Evolutionary conservation across 2,888 invertebrate genomes (phyloP).

Genomic region (Galeopsomyia nigrocyanea): DNA sequence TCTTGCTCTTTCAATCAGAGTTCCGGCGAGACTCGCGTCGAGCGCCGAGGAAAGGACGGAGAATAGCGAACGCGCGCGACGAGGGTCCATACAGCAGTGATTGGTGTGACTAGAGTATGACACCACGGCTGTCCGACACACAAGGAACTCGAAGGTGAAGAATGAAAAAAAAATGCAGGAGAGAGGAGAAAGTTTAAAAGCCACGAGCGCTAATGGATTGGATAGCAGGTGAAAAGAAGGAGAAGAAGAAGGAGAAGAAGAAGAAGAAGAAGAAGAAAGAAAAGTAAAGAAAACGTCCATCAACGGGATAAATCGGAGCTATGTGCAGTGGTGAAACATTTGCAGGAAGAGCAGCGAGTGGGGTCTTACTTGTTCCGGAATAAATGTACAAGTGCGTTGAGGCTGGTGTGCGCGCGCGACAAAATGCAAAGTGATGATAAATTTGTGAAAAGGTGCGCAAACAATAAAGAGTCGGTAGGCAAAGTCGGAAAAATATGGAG

Average conservation of each 20-base stretch:
- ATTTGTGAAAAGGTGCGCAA: background rate
- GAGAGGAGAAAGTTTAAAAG: too few species aligned
- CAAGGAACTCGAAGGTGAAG: background rate
- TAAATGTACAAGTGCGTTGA: background rate
- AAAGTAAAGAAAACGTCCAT: background rate
- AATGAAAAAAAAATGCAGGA: background rate
- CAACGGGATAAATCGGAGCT: background rate
- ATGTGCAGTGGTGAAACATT: background rate
- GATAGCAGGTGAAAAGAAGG: background rate
- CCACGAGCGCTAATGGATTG: conserved; percentile 5
- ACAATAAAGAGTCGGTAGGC: too few species aligned
- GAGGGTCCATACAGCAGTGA: conserved; percentile 54
- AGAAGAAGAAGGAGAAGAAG: background rate
- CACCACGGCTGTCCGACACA: background rate
- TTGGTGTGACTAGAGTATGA: conserved; percentile 49
- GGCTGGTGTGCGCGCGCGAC: background rate
- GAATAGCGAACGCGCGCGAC: conserved; percentile 21
- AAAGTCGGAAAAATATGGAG: background rate
- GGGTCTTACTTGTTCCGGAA: background rate
- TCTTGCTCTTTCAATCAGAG: conserved; percentile 47
- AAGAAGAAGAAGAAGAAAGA: background rate
- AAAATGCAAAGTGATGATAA: too few species aligned
- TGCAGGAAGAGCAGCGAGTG: background rate
- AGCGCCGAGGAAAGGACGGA: conserved; percentile 17
- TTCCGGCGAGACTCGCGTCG: conserved; percentile 47